These are phyloP conservation scores for Leucosticte australis DNA, from an alignment of 2,113 vertebrate species.

Conservation along the genomic window DNA sequence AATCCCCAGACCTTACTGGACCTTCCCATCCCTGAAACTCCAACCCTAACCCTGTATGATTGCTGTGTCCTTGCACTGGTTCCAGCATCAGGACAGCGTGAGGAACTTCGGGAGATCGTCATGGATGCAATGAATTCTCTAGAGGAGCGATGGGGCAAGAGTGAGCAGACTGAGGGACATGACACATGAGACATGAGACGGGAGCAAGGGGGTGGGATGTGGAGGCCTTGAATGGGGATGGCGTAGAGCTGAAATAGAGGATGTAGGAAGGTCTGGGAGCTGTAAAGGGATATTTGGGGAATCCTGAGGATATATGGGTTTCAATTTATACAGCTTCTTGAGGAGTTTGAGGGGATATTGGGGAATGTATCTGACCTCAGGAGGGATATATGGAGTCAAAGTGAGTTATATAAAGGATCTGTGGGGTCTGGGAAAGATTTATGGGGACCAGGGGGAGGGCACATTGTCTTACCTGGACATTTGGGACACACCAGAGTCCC, in stretches of 20 bases:
- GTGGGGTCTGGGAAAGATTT: background rate
- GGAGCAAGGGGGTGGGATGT: background rate
- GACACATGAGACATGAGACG: background rate
- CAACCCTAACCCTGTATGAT: background rate
- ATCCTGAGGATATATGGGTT: background rate
- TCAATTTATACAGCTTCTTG: background rate
- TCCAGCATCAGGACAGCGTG: background rate
- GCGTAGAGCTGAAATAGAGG: background rate
- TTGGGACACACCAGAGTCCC: background rate
- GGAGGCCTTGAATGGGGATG: background rate
- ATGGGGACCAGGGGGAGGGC: background rate
- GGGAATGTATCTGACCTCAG: background rate
- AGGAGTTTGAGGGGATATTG: background rate
- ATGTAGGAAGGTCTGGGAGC: background rate
- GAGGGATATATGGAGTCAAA: background rate
- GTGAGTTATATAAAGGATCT: background rate
- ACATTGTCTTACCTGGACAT: background rate
- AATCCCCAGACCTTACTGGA: background rate
- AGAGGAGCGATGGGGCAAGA: background rate
- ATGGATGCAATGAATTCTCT: background rate
- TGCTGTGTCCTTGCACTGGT: background rate
- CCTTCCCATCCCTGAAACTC: background rate
- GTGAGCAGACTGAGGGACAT: background rate
- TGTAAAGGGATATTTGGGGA: background rate
- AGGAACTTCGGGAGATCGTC: background rate